Evolutionary conservation across 1,140 invertebrate species (phyloP), one percentile per base, ranked within the genome.

Genomic region (Papilio polytes): DNA sequence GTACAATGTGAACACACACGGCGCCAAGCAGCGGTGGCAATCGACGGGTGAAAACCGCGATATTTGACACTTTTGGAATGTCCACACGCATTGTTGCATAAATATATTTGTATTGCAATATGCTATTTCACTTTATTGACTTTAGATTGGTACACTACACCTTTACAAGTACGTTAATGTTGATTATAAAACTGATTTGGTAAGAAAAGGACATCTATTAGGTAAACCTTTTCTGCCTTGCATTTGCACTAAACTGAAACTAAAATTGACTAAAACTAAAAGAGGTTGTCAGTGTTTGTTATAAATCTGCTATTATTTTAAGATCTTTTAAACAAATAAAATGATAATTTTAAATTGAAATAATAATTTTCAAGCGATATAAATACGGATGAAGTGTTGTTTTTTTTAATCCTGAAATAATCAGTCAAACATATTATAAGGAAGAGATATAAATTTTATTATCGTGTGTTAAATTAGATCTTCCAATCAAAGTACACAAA

Each of bases 11-110:
- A 26, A 31, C 22, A 63, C 12, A 26, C 22, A 31, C 79, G 66
- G 80, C 76, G 76, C 80, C 80, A 73, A 70, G 63, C 26, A 15
- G 22, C 6, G 15, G 63, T 31, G 26, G 22, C 63, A 31, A 31
- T 9, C 13, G 26, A 31, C 66, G 63, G 74, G 66, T 77, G 63
- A 70, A 76, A 78, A 81, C 80, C 80, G 80, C 80, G 80, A 78
- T 78, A 81, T 77, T 63, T 81, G 80, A 81, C 80, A 81, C 80
- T 51, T 78, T 70, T 41, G 73, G 80, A n/a, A 73, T 78, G 53
- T 78, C 66, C 41, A 70, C 66, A 51, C 48, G 36, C 36, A 41
- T 41, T 41, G 36, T 41, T 41, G 36, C 72, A 70, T 66, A 70
- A 79, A 3, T 31, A 15, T 70, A 31, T 36, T 70, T 26, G 63